Evolutionary conservation across 2,797 vertebrate genomes (phyloP).

Genomic region (Coccyzus lansbergi): DNA sequence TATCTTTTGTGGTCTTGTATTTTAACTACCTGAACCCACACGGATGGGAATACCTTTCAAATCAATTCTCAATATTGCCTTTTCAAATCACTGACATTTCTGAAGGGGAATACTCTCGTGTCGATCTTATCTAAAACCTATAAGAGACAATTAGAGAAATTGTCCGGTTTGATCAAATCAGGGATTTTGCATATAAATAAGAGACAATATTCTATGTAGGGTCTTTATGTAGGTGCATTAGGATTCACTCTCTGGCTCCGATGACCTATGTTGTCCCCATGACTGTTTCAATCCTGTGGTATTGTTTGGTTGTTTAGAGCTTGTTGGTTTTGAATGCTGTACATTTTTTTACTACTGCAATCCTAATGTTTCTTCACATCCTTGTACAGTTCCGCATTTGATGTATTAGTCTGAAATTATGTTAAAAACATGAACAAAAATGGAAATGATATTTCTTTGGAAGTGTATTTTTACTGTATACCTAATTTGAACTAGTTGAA

Average conservation of each 20-base stretch:
- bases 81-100: constrained; percentile 16
- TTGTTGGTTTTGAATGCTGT: constrained; percentile 78
- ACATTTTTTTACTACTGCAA: constrained; percentile 78
- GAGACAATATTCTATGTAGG: constrained; percentile 66
- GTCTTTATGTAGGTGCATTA: constrained; percentile 71
- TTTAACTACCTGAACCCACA: constrained; percentile 46
- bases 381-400: constrained; percentile 78
- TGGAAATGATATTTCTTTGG: constrained; percentile 75
- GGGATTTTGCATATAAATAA: constrained; percentile 74
- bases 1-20: background rate
- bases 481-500: constrained; percentile 70
- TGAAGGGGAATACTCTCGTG: constrained; percentile 31
- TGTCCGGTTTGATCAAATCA: constrained; percentile 71
- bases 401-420: constrained; percentile 81
- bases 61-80: constrained; percentile 54
- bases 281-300: constrained; percentile 74
- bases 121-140: constrained; percentile 57
- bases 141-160: constrained; percentile 67
- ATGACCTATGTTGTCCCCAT: constrained; percentile 74
- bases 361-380: constrained; percentile 77
- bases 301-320: constrained; percentile 74
- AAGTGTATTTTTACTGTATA: constrained; percentile 74
- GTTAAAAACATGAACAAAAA: constrained; percentile 78
- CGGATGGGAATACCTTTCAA: constrained; percentile 32
- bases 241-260: constrained; percentile 64